Percentiles rank a stretch among this genome's conserved stretches.
Evolutionary conservation across 2,113 vertebrate genomes (phyloP).

Genomic region (Anarrhichthys ocellatus): DNA sequence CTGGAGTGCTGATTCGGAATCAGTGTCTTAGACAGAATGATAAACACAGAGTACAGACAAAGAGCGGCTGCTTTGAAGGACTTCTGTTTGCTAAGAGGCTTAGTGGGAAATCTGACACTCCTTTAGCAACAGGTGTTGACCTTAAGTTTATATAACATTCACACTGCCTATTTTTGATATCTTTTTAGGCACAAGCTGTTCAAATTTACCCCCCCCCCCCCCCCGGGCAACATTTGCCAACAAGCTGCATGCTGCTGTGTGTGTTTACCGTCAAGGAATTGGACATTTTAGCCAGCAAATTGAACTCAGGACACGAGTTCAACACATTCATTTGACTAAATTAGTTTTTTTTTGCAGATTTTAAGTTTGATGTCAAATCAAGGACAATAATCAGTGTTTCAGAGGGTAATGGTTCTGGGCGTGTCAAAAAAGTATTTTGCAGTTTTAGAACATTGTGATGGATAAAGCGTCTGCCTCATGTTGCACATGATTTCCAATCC

Average conservation of each 20-base stretch:
- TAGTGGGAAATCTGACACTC: constrained; percentile 7
- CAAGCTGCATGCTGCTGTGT: constrained; percentile 25
- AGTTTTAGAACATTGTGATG: neutral
- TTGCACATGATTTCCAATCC: constrained; percentile 12
- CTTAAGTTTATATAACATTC: constrained; percentile 12
- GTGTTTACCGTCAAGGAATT: neutral
- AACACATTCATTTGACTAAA: neutral
- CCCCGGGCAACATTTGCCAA: constrained; percentile 12
- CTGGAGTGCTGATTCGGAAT: neutral
- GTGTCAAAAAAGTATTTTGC: neutral
- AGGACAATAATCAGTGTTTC: constrained; percentile 17
- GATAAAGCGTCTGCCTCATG: constrained; percentile 9
- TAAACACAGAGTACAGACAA: neutral
- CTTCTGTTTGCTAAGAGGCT: neutral
- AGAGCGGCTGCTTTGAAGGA: neutral
- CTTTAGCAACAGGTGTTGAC: neutral
- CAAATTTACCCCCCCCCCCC: neutral
- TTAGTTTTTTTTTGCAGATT: neutral
- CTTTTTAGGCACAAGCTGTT: constrained; percentile 26
- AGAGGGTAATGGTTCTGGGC: neutral
- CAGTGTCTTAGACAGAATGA: neutral
- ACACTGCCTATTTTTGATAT: constrained; percentile 25
- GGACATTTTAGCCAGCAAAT: neutral
- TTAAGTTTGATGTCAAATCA: constrained; percentile 1
- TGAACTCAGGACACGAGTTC: neutral